Evolutionary conservation across 2,113 vertebrate genomes (phyloP).

Genomic region (Megalops atlanticus): DNA sequence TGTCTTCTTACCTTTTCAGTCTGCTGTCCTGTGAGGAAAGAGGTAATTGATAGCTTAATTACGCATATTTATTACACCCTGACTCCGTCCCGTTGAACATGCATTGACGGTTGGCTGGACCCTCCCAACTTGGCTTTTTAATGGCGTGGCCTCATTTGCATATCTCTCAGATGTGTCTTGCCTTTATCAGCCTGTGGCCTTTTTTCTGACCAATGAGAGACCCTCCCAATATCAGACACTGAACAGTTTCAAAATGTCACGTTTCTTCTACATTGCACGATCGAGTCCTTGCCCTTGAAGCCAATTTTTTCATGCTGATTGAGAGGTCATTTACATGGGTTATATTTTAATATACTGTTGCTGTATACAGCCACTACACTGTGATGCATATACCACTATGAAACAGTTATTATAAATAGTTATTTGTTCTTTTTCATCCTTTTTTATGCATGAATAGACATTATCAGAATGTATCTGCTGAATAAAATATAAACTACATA

Average conservation of each 20-base stretch:
- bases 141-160: constrained; percentile 74
- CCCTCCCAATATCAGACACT: constrained; percentile 48
- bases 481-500: too few species aligned
- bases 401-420: too few species aligned
- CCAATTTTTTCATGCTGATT: too few species aligned
- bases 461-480: too few species aligned
- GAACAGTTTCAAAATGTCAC: constrained; percentile 38
- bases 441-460: too few species aligned
- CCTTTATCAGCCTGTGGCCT: neutral
- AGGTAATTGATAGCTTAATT: constrained; percentile 39
- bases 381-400: too few species aligned
- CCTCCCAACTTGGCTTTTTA: constrained; percentile 60
- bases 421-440: too few species aligned
- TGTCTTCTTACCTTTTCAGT: constrained; percentile 48
- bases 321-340: too few species aligned
- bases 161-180: constrained; percentile 67
- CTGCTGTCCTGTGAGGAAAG: constrained; percentile 38
- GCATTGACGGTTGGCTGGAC: constrained; percentile 21
- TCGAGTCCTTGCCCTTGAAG: neutral
- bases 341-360: too few species aligned
- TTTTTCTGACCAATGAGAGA: constrained; percentile 42
- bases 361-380: too few species aligned
- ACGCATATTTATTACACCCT: constrained; percentile 12
- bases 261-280: neutral
- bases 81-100: constrained; percentile 28